Base-by-base conservation (phyloP, 2,888 invertebrate genomes). In the Thumatha senex region DNA sequence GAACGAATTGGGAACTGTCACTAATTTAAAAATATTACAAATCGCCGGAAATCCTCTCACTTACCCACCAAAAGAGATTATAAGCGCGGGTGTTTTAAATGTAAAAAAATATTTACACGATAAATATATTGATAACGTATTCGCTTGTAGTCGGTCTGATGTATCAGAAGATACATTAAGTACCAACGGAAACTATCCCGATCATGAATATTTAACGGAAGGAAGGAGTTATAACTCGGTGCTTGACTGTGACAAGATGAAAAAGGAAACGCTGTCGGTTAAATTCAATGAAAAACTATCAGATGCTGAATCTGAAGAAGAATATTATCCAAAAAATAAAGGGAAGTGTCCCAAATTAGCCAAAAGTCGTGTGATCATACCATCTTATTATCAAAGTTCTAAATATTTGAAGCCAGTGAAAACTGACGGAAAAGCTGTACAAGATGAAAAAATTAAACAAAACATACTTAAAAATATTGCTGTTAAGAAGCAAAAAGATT, bases 11-110 rank as follows among this genome's bases (percentile, higher is more conserved):
- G 94, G 95, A 74, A 91, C 93, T 5, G 82, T 94, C 11, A 74
- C 85, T 14, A 93, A 88, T 54, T 80, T 95, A 56, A 94, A 93
- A 85, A 93, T 92, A 9, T 78, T 95, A 2, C 94, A 94, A 76
- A 59, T 94, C 38, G 80, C 87, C 36, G 92, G 93, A 38, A 95
- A 95, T 76, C 94, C 94, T 0, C 63, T 95, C 9, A 75, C 69
- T 31, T 94, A 92, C 72, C 95, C 95, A 10, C 86, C 92, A 14
- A 76, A 74, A 54, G 87, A 92, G 40, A 73, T 95, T 3, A 67
- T 94, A 24, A 82, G 80, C 39, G 84, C 83, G 40, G 95, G 95
- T 30, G 84, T 89, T 14, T 67, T 78, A 31, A 77, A 73, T 53
- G 60, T 86, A 8, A 63, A 84, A 14, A 74, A 81, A 24, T 89